phyloP scores from a whole-genome alignment of 2,888 invertebrate genomes.

The Leistus spinibarbis region DNA sequence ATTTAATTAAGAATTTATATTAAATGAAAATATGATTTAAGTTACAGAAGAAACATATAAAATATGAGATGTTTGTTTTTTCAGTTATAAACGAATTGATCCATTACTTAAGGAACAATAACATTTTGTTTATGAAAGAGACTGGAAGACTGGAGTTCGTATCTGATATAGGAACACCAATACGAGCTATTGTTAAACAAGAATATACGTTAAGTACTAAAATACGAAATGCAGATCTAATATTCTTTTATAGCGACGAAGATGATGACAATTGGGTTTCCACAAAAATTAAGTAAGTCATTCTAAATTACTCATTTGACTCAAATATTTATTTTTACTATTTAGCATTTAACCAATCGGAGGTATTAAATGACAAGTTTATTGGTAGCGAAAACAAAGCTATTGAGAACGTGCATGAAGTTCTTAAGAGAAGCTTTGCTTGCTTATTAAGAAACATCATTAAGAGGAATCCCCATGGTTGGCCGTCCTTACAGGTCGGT shows the following conservation, averaged over 20 bases:
- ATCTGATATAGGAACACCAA: conserved; percentile 29
- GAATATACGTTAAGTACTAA: conserved; percentile 16
- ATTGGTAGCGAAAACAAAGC: too few species aligned
- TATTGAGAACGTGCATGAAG: too few species aligned
- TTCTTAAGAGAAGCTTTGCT: too few species aligned
- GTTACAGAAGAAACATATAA: too few species aligned
- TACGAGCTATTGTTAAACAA: conserved; percentile 14
- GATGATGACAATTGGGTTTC: conserved; percentile 28
- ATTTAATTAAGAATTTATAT: too few species aligned
- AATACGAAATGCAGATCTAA: conserved; percentile 26
- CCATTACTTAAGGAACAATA: conserved; percentile 21
- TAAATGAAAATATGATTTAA: too few species aligned
- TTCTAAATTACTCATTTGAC: not conserved
- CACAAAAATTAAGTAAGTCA: conserved; percentile 14
- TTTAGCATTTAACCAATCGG: too few species aligned
- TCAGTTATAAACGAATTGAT: conserved; percentile 27
- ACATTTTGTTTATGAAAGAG: conserved; percentile 25
- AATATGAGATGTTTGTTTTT: not conserved
- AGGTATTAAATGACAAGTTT: too few species aligned
- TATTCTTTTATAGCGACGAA: conserved; percentile 8
- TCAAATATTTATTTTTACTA: too few species aligned
- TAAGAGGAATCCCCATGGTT: too few species aligned
- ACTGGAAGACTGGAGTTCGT: conserved; percentile 9
- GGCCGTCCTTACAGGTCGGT: too few species aligned
- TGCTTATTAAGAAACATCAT: too few species aligned